A percentile compares a stretch with the other conserved stretches of the same genome.
These are phyloP conservation scores for Acipenser oxyrinchus DNA, from an alignment of 2,797 vertebrate genomes.

Conservation along the genomic window DNA sequence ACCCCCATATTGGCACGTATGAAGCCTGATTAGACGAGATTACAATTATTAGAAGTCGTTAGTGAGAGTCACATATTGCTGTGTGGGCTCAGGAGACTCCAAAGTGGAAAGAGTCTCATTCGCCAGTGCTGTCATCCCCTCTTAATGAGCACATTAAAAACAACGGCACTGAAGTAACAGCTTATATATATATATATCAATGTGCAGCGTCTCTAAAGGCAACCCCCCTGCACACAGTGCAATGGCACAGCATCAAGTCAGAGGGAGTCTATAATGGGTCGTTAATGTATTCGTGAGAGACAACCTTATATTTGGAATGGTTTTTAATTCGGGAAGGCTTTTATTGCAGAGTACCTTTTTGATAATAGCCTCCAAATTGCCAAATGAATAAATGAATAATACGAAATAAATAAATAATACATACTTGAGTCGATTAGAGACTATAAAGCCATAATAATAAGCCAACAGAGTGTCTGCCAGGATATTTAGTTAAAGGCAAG, in stretches of 20 bases:
- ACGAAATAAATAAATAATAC: conserved; percentile 48
- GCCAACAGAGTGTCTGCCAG: conserved; percentile 27
- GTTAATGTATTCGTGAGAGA: conserved; percentile 54
- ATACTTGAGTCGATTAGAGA: conserved; percentile 29
- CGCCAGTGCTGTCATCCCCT: conserved; percentile 32
- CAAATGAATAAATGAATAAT: conserved; percentile 50
- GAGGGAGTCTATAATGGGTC: conserved; percentile 70
- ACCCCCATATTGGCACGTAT: background rate
- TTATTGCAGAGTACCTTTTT: conserved; percentile 42
- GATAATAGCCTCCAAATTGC: conserved; percentile 41
- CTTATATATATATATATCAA: conserved; percentile 46
- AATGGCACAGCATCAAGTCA: conserved; percentile 55
- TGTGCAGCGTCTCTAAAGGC: conserved; percentile 55
- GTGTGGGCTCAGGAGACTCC: conserved; percentile 30
- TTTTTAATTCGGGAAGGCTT: conserved; percentile 40
- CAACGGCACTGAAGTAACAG: conserved; percentile 35
- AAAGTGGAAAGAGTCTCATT: conserved; percentile 37
- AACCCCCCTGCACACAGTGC: conserved; percentile 43
- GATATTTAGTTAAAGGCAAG: conserved; percentile 28
- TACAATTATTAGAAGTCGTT: conserved; percentile 45
- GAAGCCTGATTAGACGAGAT: conserved; percentile 52
- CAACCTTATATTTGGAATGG: conserved; percentile 28
- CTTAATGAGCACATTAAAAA: conserved; percentile 53
- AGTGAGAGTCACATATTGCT: conserved; percentile 45
- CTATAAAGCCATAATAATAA: conserved; percentile 23